Conservation (phyloP, 2,888 invertebrate genomes). For the Rutpela maculata region DNA sequence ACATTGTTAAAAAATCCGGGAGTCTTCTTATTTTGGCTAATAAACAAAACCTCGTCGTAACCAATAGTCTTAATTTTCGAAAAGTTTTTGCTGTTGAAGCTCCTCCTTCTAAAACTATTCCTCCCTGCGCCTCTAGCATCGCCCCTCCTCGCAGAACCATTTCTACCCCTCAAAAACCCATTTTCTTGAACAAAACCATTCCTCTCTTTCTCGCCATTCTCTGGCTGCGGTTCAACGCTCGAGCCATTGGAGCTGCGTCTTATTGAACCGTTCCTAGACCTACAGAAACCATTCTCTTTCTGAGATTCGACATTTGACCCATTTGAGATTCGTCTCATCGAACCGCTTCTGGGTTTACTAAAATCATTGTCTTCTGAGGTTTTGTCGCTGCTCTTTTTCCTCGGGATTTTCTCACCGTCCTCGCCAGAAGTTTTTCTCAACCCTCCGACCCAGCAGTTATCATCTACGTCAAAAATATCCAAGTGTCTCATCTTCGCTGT, state of each 20-base stretch:
- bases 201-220: slow-evolving; percentile 17
- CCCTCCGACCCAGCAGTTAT: slow-evolving; percentile 63
- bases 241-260: background rate
- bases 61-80: slow-evolving; percentile 57
- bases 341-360: slow-evolving; percentile 41
- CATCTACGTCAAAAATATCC: slow-evolving; percentile 73
- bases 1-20: slow-evolving; percentile 59
- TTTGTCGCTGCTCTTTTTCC: slow-evolving; percentile 33
- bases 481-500: slow-evolving; percentile 78
- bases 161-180: slow-evolving; percentile 64
- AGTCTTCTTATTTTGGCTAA: slow-evolving; percentile 60
- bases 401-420: slow-evolving; percentile 32
- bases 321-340: slow-evolving; percentile 31
- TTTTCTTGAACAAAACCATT: slow-evolving; percentile 48
- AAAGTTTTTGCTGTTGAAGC: slow-evolving; percentile 73
- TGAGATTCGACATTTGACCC: slow-evolving; percentile 1
- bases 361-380: slow-evolving; percentile 36
- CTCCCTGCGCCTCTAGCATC: slow-evolving; percentile 54
- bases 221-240: background rate
- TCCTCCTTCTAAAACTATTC: slow-evolving; percentile 77
- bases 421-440: slow-evolving; percentile 56
- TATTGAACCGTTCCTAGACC: background rate
- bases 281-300: background rate
- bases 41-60: slow-evolving; percentile 61
- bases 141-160: slow-evolving; percentile 36